Base-by-base conservation (phyloP, 2,888 invertebrate species). In the Antheraea yamamai region DNA sequence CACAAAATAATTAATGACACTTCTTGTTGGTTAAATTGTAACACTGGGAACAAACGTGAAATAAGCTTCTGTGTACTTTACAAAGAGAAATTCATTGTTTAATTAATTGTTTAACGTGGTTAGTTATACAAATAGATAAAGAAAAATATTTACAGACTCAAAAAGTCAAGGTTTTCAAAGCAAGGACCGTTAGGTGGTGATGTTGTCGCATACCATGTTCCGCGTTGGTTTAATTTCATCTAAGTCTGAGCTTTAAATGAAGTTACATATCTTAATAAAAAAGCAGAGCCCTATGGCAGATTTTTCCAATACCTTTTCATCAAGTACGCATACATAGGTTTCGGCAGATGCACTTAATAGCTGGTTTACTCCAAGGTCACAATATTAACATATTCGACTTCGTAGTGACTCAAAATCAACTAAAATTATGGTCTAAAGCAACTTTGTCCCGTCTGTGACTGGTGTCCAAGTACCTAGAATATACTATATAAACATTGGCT, bases 1-100 rank as follows among this genome's bases (percentile, higher is more conserved):
- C 10, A 1, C 39, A 39, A 39, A n/a, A 35, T 39, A 70, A 68
- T n/a, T 39, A 74, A 75, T 72, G 68, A 16, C 26, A 66, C 26
- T 66, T 66, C 26, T 30, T 61, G 61, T 61, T 61, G 1, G 23
- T 61, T 66, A 16, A 26, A 16, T 64, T 64, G 26, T 14, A 64
- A 26, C 26, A 26, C 64, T 16, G 26, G 16, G 26, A 16, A 66
- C 26, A 16, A 66, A 66, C 6, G 64, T 66, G 4, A 14, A 30
- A 30, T 16, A 6, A 66, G 30, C 12, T 16, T 14, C 16, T 66
- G 30, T 66, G 64, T 64, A 64, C 23, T 23, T 23, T 61, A 66
- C 18, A 66, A 1, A 6, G 4, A 66, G 26, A 4, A 64, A 10
- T 23, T 23, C 61, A 23, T 12, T 61, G 23, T 61, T 61, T 61